A percentile compares a stretch with the other conserved stretches of the same genome.
These are phyloP conservation scores for Araneus ventricosus DNA, from an alignment of 1,140 invertebrate genomes.

Conservation along the genomic window DNA sequence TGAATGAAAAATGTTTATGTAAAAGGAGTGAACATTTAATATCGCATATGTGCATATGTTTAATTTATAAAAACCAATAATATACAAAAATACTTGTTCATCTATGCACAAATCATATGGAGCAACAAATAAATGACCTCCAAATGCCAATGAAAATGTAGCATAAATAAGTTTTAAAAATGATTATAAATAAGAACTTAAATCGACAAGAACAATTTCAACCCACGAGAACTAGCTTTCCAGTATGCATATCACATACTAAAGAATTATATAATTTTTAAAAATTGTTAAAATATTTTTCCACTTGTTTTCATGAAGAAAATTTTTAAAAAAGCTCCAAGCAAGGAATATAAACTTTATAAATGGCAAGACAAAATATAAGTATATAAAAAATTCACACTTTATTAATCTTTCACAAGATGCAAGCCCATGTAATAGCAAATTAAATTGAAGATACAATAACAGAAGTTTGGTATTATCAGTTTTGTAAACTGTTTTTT, in stretches of 20 bases:
- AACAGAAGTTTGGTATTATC: too few species aligned
- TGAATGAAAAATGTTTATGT: neutral
- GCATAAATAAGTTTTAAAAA: neutral
- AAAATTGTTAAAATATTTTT: neutral
- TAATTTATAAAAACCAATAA: neutral
- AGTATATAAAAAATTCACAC: too few species aligned
- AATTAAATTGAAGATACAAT: too few species aligned
- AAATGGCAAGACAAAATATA: too few species aligned
- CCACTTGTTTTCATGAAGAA: too few species aligned
- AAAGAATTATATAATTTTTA: neutral
- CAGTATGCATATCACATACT: neutral
- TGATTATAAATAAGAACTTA: neutral
- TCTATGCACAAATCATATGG: neutral
- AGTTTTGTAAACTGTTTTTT: too few species aligned
- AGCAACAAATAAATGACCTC: neutral
- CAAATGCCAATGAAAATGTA: neutral
- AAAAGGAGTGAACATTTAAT: neutral
- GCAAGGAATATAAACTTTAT: too few species aligned
- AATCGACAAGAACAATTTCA: neutral
- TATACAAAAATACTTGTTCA: slow-evolving; percentile 2
- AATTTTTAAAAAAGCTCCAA: too few species aligned
- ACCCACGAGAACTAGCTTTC: neutral
- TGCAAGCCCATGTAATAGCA: too few species aligned
- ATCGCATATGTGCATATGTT: neutral
- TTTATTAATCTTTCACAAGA: too few species aligned